phyloP scores from a whole-genome alignment of 2,113 vertebrate species.

The Motacilla alba region DNA sequence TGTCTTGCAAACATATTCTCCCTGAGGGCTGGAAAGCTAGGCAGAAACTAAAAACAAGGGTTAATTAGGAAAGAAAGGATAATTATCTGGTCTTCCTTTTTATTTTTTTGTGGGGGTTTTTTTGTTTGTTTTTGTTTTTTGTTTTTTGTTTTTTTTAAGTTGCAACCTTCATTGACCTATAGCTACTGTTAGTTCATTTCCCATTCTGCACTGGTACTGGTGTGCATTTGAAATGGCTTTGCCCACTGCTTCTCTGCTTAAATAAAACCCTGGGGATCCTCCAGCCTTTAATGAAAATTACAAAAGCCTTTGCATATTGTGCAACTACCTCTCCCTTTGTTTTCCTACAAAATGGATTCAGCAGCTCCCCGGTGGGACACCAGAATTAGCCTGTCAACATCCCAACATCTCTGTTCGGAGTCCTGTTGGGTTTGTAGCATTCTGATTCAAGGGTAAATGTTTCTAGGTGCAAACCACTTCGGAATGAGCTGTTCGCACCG shows the following conservation, averaged over 20 bases:
- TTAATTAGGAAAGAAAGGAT: constrained; percentile 24
- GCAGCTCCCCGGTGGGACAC: background rate
- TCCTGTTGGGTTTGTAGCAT: background rate
- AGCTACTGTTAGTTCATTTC: background rate
- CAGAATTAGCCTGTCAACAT: background rate
- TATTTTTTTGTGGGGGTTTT: too few species aligned
- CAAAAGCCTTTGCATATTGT: constrained; percentile 2
- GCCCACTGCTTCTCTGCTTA: background rate
- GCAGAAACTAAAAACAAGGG: constrained; percentile 10
- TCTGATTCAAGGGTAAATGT: background rate
- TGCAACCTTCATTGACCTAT: background rate
- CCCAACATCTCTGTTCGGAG: background rate
- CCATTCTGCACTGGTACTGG: background rate
- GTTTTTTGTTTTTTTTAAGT: too few species aligned
- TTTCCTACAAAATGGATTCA: background rate
- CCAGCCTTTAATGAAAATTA: constrained; percentile 9
- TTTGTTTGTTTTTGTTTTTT: too few species aligned
- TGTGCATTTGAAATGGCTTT: background rate
- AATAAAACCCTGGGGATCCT: constrained; percentile 17
- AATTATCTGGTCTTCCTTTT: background rate
- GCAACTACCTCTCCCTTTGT: constrained; percentile 28
- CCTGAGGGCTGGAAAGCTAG: background rate
- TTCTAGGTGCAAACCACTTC: background rate
- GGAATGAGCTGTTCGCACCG: background rate
- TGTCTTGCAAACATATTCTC: background rate